Conservation (phyloP, 2,113 vertebrate species). For the Columba janthina region DNA sequence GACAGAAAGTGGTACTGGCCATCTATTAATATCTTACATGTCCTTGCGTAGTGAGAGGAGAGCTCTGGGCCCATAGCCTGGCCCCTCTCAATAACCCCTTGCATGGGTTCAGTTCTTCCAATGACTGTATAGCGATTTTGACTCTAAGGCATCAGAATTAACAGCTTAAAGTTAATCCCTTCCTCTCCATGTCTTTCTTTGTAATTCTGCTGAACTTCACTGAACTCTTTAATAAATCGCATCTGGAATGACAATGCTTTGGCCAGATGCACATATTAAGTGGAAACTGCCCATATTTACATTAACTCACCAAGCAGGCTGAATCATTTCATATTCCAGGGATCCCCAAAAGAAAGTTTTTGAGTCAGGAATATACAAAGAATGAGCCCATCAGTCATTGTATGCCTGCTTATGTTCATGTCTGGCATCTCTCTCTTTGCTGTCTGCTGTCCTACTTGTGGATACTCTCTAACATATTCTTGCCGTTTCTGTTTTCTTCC, state of each 20-base stretch:
- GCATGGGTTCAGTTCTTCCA: neutral
- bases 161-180: neutral
- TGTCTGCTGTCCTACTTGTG: neutral
- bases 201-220: neutral
- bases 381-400: neutral
- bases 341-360: neutral
- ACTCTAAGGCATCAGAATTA: neutral
- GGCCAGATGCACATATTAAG: neutral
- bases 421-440: neutral
- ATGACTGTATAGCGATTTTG: neutral
- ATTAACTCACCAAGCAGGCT: neutral
- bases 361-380: neutral
- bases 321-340: neutral
- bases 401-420: neutral
- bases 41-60: too few species aligned
- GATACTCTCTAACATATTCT: neutral
- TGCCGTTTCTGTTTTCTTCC: neutral
- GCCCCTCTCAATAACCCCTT: neutral
- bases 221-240: neutral
- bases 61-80: neutral
- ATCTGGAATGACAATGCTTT: neutral
- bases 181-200: neutral
- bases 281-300: neutral
- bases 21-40: accelerated
- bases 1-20: neutral